Base-by-base conservation (phyloP, 2,113 vertebrate species). In the Ophthalmolycus amberensis region DNA sequence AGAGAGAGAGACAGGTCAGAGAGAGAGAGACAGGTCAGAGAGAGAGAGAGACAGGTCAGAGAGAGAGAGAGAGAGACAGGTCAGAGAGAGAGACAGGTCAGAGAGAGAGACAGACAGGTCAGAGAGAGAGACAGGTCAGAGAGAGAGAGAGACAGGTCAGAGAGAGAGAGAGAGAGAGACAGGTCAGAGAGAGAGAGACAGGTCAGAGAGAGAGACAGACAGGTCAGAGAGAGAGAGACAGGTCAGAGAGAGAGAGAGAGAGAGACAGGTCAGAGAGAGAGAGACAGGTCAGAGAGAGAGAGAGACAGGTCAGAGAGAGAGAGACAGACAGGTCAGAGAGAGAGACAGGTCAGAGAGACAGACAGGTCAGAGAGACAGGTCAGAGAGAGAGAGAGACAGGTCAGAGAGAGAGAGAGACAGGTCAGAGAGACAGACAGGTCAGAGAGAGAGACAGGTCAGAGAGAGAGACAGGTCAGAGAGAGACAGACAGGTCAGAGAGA, bases 171-270 rank as follows among this genome's bases (percentile, higher is more conserved):
- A 25, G 25, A 25, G 25, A 25, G 1, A 25, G 25, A 25, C 40
- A 77, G 71, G 75, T 46, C 1, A 40, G 42, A 44, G 40, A 75
- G n/a, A 50, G 73, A 72, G 9, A 37, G 6, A n/a, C 25, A 25
- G 25, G 25, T 25, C 25, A 25, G 7, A 58, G n/a, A 59, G 8
- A 71, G 71, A 48, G 44, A 68, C 5, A 84, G 59, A 77, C 3
- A 29, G 56, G 70, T 70, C 20, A n/a, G 71, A 46, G 66, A 48
- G 42, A 44, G 40, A 75, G 10, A 73, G 50, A 83, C 20, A 29
- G 56, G 70, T 70, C 20, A n/a, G 71, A 46, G 66, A 48, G 42
- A 44, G 40, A 75, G 10, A 56, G 71, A 75, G 25, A 44, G 62
- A 44, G 3, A 59, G 59, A 77, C 3, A 25, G 25, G 25, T 25